phyloP scores from a whole-genome alignment of 2,113 vertebrate species.

The Tragelaphus scriptus region DNA sequence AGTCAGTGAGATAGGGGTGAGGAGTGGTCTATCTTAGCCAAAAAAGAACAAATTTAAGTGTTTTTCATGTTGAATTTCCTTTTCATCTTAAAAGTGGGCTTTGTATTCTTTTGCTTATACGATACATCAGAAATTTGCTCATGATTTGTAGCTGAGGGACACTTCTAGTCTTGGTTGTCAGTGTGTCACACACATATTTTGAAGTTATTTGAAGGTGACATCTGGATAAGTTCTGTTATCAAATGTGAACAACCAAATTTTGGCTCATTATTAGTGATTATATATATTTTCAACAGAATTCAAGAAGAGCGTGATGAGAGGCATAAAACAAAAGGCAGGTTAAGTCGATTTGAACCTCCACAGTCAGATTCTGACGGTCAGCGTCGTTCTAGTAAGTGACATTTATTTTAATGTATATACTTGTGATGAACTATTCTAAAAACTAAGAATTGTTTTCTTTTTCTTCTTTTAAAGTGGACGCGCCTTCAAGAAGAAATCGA shows the following conservation, averaged over 20 bases:
- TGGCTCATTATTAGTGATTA: constrained; percentile 21
- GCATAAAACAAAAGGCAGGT: constrained; percentile 96
- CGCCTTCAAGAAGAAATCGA: constrained; percentile 97
- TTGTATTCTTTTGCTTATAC: not conserved
- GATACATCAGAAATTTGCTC: not conserved
- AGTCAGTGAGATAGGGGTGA: not conserved
- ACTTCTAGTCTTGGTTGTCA: not conserved
- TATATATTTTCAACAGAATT: constrained; percentile 84
- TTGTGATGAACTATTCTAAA: constrained; percentile 36
- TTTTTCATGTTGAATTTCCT: constrained; percentile 24
- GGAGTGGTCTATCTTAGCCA: not conserved
- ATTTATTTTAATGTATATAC: constrained; percentile 34
- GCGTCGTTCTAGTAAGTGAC: constrained; percentile 91
- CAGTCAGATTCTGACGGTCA: constrained; percentile 89
- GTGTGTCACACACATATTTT: not conserved
- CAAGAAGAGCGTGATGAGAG: constrained; percentile 98
- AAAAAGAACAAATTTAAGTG: not conserved
- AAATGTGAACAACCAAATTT: not conserved
- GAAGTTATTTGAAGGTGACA: not conserved
- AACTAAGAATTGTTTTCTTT: constrained; percentile 75
- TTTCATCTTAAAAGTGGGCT: not conserved
- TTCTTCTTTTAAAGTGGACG: constrained; percentile 90
- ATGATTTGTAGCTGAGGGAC: not conserved
- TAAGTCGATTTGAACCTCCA: constrained; percentile 97
- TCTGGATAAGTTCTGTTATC: not conserved